Base-by-base conservation (phyloP, 2,113 vertebrate genomes). In the Phasianus colchicus region DNA sequence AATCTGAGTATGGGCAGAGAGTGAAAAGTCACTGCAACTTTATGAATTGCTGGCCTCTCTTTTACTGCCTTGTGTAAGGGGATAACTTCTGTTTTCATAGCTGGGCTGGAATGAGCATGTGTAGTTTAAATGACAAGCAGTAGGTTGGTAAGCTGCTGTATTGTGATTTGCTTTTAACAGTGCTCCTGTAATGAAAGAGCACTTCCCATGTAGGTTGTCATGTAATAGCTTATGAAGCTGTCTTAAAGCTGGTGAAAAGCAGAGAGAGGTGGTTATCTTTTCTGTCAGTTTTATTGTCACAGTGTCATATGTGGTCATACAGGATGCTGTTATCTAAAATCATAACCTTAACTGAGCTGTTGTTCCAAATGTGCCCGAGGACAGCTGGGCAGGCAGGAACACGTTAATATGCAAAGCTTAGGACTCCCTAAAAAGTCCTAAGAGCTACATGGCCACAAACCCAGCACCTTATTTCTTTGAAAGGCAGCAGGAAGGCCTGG, bases 181-280 rank as follows among this genome's bases (percentile, higher is more conserved):
- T 13, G 52, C 22, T 61, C 13, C 32, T 57, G 30, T 30, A 12
- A 57, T 30, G 40, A 60, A 60, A 61, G 24, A 7, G 24, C 80
- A 11, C 43, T 45, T 75, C 13, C 43, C 45, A 0, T 2, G 45
- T 36, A 3, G 4, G 2, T 15, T 72, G 64, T 34, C 43, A 18
- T 32, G 77, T 21, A 21, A 32, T 9, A 50, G 22, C 58, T 45
- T 14, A 1, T 18, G 54, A 60, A 80, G 27, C 48, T 45, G 24
- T 55, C n/a, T 72, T 22, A 38, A 40, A 50, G 63, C 47, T 43
- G 50, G 11, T 24, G 29, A 42, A 16, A 38, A 81, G 42, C 43
- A 48, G 38, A 25, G 54, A 4, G 8, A 16, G 30, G 7, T 7
- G 42, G 40, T 29, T 57, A 2, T 1, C 55, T 42, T 3, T 42